Conservation (phyloP, 2,113 vertebrate species). For the Epinephelus lanceolatus region DNA sequence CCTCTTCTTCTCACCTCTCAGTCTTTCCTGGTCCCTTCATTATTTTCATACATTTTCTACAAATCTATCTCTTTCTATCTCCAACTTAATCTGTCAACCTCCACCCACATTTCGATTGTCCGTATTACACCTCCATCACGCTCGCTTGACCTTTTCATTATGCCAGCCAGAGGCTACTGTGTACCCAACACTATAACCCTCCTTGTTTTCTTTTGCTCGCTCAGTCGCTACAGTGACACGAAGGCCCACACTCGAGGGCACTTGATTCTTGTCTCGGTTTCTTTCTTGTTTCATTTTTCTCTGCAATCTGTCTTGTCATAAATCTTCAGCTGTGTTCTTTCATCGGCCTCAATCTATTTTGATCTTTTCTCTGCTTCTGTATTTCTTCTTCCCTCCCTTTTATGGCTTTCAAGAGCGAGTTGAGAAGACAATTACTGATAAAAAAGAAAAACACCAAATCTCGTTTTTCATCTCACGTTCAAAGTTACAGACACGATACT, state of each 20-base stretch:
- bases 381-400: not conserved
- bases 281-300: conserved; percentile 43
- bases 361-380: conserved; percentile 29
- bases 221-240: conserved; percentile 42
- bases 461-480: conserved; percentile 7
- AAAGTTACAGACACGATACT: not conserved
- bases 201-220: conserved; percentile 37
- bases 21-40: not conserved
- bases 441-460: conserved; percentile 23
- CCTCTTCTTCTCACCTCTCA: not conserved
- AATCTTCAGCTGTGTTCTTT: conserved; percentile 41
- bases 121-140: conserved; percentile 47
- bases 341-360: conserved; percentile 45
- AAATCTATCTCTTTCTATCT: conserved; percentile 6
- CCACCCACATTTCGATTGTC: conserved; percentile 4
- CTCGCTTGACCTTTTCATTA: conserved; percentile 67
- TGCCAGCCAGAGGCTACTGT: conserved; percentile 50
- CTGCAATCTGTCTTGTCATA: conserved; percentile 18
- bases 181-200: conserved; percentile 49
- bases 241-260: conserved; percentile 30
- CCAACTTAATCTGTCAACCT: conserved; percentile 22
- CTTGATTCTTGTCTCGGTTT: conserved; percentile 29
- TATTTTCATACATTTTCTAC: conserved; percentile 28
- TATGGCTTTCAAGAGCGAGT: conserved; percentile 19
- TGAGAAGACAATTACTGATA: not conserved